Conservation (phyloP, 30 jellyfish, hydroid and myxozoan genomes). For the Aurelia aurita region DNA sequence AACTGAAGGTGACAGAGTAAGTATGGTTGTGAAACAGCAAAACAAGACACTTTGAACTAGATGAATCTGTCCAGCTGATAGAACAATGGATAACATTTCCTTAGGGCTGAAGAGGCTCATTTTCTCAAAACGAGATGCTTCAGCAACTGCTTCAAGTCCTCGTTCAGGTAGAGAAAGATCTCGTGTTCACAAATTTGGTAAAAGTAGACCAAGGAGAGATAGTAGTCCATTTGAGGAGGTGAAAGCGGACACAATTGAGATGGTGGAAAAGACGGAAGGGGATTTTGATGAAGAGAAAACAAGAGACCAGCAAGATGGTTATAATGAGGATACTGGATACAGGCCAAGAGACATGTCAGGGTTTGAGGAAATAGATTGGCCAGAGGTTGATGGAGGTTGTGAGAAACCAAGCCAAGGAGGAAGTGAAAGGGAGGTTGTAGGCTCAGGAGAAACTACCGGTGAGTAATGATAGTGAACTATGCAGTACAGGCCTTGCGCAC, state of each 20-base stretch:
- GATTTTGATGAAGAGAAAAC: no score
- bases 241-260: not conserved
- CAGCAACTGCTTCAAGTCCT: not conserved
- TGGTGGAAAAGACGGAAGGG: slow-evolving; percentile 1
- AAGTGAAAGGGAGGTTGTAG: not conserved
- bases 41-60: no score
- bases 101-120: slow-evolving; percentile 44
- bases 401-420: not conserved
- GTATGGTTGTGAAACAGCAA: no score
- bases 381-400: not conserved
- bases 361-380: slow-evolving; percentile 33
- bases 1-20: no score
- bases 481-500: no score
- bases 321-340: slow-evolving; percentile 4
- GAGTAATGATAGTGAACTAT: no score
- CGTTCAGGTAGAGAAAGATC: slow-evolving; percentile 9
- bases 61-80: no score
- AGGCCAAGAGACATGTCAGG: slow-evolving; percentile 24
- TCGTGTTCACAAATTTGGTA: not conserved
- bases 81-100: slow-evolving; percentile 34
- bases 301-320: no score
- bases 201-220: slow-evolving; percentile 13
- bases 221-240: slow-evolving; percentile 59
- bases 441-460: not conserved
- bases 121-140: slow-evolving; percentile 43